Conservation (phyloP, 1,140 invertebrate species). For the Lysiphlebus fabarum region DNA sequence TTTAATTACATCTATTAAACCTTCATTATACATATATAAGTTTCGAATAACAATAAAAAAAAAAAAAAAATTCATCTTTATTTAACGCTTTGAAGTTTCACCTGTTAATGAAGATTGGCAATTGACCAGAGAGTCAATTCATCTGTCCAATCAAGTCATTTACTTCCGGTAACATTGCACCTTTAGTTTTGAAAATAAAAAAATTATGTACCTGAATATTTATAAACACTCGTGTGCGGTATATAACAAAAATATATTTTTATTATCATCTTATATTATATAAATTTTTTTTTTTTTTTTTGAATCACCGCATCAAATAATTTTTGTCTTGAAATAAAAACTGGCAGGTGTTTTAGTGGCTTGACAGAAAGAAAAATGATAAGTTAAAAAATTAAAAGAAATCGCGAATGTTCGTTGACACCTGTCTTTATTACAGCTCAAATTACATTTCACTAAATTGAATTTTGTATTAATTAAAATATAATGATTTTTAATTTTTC, state of each 20-base stretch:
- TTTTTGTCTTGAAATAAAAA: not conserved
- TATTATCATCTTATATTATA: too few relatives aligned
- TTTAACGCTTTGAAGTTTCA: not conserved
- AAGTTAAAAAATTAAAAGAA: slow-evolving; percentile 12
- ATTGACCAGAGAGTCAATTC: slow-evolving; percentile 10
- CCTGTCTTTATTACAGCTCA: slow-evolving; percentile 32
- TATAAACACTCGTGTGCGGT: too few relatives aligned
- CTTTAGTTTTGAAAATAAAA: slow-evolving; percentile 4
- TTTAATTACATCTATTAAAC: too few relatives aligned
- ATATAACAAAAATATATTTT: too few relatives aligned
- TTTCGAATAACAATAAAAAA: too few relatives aligned
- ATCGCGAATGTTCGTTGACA: slow-evolving; percentile 42
- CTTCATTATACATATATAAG: too few relatives aligned
- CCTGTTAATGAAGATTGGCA: slow-evolving; percentile 4
- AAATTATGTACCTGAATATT: not conserved
- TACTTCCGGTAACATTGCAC: slow-evolving; percentile 5
- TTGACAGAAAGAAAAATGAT: slow-evolving; percentile 12
- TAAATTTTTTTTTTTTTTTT: not conserved
- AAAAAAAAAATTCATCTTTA: too few relatives aligned
- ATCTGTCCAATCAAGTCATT: slow-evolving; percentile 11
- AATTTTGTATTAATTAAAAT: too few relatives aligned
- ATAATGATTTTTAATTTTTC: too few relatives aligned
- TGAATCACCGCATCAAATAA: slow-evolving; percentile 10
- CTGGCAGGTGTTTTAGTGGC: slow-evolving; percentile 19
- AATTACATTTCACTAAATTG: not conserved